Conservation (phyloP, 2,113 vertebrate species). For the Sander lucioperca region DNA sequence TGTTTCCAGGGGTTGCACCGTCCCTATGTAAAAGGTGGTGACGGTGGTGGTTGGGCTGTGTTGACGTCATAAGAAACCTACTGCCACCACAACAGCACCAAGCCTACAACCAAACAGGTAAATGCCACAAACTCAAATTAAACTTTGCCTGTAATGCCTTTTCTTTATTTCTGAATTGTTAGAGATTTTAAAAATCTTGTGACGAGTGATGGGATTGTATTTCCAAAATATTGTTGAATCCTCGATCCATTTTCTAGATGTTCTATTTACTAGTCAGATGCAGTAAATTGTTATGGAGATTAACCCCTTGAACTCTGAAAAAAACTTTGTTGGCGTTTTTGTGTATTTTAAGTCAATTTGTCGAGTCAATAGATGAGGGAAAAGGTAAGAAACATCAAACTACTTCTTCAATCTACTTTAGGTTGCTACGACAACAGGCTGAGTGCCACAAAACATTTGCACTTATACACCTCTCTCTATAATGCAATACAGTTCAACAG, state of each 20-base stretch:
- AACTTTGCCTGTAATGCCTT: neutral
- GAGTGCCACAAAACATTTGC: neutral
- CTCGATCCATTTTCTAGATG: neutral
- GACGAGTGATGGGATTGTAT: neutral
- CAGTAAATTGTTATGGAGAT: neutral
- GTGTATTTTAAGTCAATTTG: neutral
- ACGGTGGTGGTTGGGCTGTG: neutral
- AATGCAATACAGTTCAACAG: neutral
- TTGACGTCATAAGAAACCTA: neutral
- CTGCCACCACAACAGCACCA: neutral
- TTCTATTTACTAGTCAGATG: neutral
- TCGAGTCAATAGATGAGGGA: neutral
- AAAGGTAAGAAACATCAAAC: neutral
- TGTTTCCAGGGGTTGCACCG: constrained; percentile 5
- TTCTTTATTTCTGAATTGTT: too few species aligned
- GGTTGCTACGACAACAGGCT: neutral
- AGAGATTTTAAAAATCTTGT: too few species aligned
- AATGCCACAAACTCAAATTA: neutral
- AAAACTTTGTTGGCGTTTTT: neutral
- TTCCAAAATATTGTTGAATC: neutral
- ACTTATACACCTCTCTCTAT: neutral
- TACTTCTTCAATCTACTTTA: neutral
- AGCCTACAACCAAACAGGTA: neutral
- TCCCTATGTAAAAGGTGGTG: constrained; percentile 3
- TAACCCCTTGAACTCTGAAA: too few species aligned